Conservation (phyloP, 30 jellyfish, hydroid and myxozoan genomes). For the Cassiopea andromeda region DNA sequence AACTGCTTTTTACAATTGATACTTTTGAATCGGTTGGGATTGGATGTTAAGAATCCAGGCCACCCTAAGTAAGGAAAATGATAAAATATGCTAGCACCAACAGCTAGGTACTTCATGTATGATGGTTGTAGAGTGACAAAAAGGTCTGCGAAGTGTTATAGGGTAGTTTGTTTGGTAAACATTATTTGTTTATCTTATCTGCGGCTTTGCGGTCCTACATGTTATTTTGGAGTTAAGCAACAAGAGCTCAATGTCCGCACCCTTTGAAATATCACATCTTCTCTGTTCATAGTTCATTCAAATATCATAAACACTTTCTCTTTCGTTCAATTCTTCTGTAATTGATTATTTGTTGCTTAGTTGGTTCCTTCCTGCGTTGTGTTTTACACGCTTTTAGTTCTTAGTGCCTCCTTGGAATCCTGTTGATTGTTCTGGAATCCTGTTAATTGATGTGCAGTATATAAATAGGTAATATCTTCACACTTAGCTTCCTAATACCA, state of each 20-base stretch:
- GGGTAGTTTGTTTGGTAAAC: too few relatives aligned
- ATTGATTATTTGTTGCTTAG: not conserved
- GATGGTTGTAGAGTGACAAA: too few relatives aligned
- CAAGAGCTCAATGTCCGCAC: not conserved
- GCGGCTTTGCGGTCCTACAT: too few relatives aligned
- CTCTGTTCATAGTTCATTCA: not conserved
- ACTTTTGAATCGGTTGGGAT: too few relatives aligned
- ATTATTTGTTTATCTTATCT: too few relatives aligned
- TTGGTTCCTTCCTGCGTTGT: not conserved
- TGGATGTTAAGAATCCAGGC: too few relatives aligned
- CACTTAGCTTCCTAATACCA: not conserved
- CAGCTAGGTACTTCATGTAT: too few relatives aligned
- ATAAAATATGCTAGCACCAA: too few relatives aligned
- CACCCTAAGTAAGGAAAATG: too few relatives aligned
- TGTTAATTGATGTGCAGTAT: not conserved
- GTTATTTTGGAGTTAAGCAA: not conserved
- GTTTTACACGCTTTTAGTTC: not conserved
- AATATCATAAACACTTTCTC: not conserved
- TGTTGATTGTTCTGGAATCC: constrained; percentile 1
- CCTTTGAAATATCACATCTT: too few relatives aligned
- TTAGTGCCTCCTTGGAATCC: not conserved
- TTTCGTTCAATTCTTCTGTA: not conserved
- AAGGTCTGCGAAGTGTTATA: too few relatives aligned
- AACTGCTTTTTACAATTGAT: too few relatives aligned
- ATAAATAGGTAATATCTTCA: not conserved